Conservation (phyloP, 2,113 vertebrate species). For the Petaurus breviceps region DNA sequence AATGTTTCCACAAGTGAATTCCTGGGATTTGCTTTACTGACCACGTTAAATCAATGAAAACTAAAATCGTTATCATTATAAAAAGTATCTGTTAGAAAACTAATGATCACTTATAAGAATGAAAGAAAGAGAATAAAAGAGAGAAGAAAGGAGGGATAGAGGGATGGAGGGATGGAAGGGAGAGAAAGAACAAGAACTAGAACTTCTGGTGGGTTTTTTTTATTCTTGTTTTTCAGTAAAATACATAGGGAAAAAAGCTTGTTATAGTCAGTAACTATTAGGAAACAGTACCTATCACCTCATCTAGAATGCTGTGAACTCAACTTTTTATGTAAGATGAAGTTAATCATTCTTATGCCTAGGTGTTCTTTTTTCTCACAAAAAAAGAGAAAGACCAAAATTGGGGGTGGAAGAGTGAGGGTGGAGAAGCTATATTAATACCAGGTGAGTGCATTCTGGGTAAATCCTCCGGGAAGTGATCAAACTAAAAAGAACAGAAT, state of each 20-base stretch:
- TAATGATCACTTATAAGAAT: neutral
- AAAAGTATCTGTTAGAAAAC: neutral
- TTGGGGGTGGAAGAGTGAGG: neutral
- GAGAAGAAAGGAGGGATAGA: neutral
- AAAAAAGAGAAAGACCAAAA: slow-evolving; percentile 5
- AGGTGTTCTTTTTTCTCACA: neutral
- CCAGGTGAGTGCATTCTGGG: neutral
- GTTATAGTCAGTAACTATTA: neutral
- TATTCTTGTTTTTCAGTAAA: neutral
- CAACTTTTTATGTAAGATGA: neutral
- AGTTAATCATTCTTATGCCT: neutral
- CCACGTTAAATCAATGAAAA: neutral
- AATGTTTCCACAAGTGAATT: neutral
- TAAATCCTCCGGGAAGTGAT: neutral
- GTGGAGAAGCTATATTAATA: neutral
- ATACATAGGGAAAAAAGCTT: neutral
- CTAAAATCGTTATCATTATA: neutral
- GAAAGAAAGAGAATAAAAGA: too few species aligned
- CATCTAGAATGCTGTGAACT: neutral
- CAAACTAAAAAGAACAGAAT: neutral
- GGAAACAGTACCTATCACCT: neutral
- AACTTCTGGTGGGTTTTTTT: neutral
- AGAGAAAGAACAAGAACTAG: neutral
- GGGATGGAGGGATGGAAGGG: too few species aligned
- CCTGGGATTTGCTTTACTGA: too few species aligned